These are phyloP conservation scores for Corydoras sp. DNA, from an alignment of 2,113 vertebrate genomes.

Conservation along the genomic window DNA sequence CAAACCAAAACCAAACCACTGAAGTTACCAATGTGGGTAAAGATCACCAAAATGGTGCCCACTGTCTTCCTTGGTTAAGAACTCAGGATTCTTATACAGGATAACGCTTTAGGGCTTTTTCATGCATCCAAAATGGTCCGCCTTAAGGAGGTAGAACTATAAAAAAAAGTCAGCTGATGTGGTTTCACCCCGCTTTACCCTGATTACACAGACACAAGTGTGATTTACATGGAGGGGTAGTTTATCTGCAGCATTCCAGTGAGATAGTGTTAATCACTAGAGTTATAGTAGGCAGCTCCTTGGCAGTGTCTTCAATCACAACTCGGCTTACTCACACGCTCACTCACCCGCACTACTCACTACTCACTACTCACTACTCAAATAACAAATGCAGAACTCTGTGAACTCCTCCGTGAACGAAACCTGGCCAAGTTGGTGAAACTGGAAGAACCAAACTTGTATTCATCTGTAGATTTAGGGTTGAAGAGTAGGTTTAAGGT, in stretches of 20 bases:
- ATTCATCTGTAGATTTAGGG: not conserved
- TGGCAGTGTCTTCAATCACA: constrained; percentile 7
- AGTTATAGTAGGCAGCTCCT: constrained; percentile 2
- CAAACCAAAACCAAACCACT: too few species aligned
- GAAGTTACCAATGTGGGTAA: too few species aligned
- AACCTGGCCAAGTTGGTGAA: too few species aligned
- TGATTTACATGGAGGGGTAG: constrained; percentile 3
- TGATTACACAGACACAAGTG: constrained; percentile 8
- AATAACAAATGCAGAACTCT: too few species aligned
- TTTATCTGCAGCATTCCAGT: constrained; percentile 18
- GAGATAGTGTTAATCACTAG: constrained; percentile 20
- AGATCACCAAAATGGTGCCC: too few species aligned
- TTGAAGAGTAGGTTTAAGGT: constrained; percentile 1
- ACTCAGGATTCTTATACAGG: too few species aligned
- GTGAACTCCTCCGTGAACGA: too few species aligned
- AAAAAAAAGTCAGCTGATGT: not conserved
- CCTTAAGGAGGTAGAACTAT: too few species aligned
- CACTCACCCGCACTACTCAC: constrained; percentile 1
- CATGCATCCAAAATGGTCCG: too few species aligned
- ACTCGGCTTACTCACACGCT: not conserved
- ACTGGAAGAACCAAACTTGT: too few species aligned
- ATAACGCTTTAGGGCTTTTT: too few species aligned
- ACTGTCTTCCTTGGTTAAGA: too few species aligned
- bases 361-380: not conserved
- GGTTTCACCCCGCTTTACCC: constrained; percentile 3